Evolutionary conservation across 2,113 vertebrate species (phyloP).

Genomic region (Elaphurus davidianus): DNA sequence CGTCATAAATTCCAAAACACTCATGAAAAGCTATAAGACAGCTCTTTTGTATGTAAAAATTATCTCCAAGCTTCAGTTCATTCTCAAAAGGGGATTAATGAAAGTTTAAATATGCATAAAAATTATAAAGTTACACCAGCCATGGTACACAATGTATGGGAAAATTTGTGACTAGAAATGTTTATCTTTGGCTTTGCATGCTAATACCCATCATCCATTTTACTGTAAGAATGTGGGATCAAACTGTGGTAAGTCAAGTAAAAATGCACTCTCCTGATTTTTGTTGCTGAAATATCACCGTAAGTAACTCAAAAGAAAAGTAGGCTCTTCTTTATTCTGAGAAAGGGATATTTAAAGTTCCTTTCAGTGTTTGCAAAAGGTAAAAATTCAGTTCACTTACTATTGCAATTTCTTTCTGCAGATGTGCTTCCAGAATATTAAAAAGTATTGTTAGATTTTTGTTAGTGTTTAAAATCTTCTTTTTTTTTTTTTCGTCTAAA

Average conservation of each 20-base stretch:
- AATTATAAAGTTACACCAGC: not conserved
- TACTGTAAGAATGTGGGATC: not conserved
- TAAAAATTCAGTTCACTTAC: not conserved
- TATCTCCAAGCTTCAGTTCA: not conserved
- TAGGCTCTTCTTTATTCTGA: not conserved
- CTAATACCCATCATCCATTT: not conserved
- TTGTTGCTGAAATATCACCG: not conserved
- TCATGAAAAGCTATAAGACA: not conserved
- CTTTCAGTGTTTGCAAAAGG: conserved; percentile 27
- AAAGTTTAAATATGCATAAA: not conserved
- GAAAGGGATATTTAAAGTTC: not conserved
- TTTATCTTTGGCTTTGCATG: not conserved
- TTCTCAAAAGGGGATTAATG: not conserved
- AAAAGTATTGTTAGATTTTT: not conserved
- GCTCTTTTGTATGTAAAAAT: not conserved
- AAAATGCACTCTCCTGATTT: not conserved
- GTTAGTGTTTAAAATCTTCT: not conserved
- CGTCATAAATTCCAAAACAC: not conserved
- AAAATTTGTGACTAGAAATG: not conserved
- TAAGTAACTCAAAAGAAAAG: not conserved
- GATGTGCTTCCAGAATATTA: not conserved
- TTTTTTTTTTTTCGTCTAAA: not conserved
- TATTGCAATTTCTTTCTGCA: not conserved
- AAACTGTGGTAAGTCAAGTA: not conserved
- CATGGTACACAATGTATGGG: not conserved